These are phyloP conservation scores for Trogon surrucura DNA, from an alignment of 2,113 vertebrate genomes.

Conservation along the genomic window DNA sequence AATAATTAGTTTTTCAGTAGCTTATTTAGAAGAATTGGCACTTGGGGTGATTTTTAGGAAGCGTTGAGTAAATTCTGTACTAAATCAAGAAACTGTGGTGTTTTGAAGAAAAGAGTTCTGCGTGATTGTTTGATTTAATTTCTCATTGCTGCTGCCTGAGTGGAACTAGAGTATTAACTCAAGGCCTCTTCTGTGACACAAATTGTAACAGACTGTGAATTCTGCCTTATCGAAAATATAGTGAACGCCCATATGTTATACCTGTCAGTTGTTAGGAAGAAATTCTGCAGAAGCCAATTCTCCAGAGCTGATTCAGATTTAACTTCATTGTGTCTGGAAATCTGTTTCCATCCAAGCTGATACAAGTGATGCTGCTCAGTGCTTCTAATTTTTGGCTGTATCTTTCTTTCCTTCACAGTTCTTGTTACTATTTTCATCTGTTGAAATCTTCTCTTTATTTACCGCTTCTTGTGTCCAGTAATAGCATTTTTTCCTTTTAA, in stretches of 20 bases:
- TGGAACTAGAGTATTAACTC: background rate
- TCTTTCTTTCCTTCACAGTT: background rate
- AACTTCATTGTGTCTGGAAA: background rate
- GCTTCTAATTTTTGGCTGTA: background rate
- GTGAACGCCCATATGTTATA: background rate
- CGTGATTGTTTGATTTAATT: background rate
- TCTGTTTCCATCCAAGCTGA: background rate
- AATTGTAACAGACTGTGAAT: background rate
- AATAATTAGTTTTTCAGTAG: background rate
- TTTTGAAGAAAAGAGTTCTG: background rate
- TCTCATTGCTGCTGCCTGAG: background rate
- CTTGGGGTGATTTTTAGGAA: background rate
- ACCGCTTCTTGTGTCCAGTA: background rate
- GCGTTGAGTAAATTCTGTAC: background rate
- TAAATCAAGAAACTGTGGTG: background rate
- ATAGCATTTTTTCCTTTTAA: background rate
- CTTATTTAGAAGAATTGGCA: background rate
- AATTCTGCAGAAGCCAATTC: background rate
- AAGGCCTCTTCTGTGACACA: background rate
- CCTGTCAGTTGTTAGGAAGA: background rate
- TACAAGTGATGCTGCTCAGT: background rate
- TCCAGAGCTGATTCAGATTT: background rate
- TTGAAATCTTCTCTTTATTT: background rate
- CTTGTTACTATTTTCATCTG: background rate
- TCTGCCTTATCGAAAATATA: background rate